Evolutionary conservation across 1,140 invertebrate species (phyloP).

Genomic region (Lordiphosa collinella): DNA sequence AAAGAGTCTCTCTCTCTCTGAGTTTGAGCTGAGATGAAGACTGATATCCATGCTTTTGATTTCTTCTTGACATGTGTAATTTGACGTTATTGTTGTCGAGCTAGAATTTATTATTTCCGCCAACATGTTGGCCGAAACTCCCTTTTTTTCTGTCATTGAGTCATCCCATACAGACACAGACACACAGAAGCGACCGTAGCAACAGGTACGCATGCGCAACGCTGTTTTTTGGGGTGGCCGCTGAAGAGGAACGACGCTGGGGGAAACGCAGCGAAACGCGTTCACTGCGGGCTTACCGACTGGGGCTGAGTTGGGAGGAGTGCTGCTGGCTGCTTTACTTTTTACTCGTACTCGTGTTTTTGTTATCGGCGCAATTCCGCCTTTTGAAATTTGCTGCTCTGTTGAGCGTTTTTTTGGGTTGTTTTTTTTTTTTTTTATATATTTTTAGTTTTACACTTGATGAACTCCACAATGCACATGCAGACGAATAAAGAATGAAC

Average conservation of each 20-base stretch:
- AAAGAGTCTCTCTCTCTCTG: no score
- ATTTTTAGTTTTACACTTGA: constrained; percentile 50
- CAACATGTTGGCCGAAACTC: constrained; percentile 43
- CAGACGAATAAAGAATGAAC: constrained; percentile 1
- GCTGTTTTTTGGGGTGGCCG: constrained; percentile 34
- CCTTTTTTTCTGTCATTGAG: not conserved
- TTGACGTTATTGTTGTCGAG: constrained; percentile 37
- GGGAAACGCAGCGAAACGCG: constrained; percentile 51
- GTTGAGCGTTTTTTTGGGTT: constrained; percentile 46
- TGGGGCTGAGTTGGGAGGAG: not conserved
- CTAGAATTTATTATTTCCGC: constrained; percentile 61
- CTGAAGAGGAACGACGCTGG: constrained; percentile 44
- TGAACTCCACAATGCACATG: constrained; percentile 26
- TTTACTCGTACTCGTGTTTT: constrained; percentile 10
- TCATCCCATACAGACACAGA: constrained; percentile 5
- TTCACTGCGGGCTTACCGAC: constrained; percentile 40
- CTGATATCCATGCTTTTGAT: constrained; percentile 37
- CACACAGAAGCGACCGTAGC: constrained; percentile 36
- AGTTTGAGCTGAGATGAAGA: not conserved
- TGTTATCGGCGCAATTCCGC: constrained; percentile 56
- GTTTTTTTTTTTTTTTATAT: constrained; percentile 2
- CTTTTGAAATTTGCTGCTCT: constrained; percentile 57
- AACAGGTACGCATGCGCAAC: constrained; percentile 45
- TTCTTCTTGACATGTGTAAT: constrained; percentile 33
- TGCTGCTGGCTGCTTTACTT: constrained; percentile 4